Evolutionary conservation across 2,888 invertebrate species (phyloP), one percentile per base, ranked within the genome.

Genomic region (Lottia scabra): DNA sequence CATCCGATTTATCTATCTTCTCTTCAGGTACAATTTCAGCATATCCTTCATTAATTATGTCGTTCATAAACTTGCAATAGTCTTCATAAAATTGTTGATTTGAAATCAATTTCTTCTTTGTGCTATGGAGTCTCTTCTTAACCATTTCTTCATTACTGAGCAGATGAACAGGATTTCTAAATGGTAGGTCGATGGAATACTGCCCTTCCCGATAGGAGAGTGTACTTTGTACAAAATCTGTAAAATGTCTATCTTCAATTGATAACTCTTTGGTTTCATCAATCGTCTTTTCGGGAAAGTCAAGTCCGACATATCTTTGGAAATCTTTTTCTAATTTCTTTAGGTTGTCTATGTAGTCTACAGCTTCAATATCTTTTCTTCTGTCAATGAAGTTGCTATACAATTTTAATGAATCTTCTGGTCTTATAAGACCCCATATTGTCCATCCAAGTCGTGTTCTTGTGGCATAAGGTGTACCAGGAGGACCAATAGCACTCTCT

Each of bases 391-490:
- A 38, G 15, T 67, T 45, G 8, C 19, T 44, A 15, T 19, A n/a
- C 16, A 23, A 38, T 30, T 26, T 63, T 3, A 13, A 43, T 65
- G n/a, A 26, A 27, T 16, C 23, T n/a, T 16, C 23, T 12, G 16
- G 46, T 16, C 69, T 26, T 23, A 63, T 13, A 2, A 72, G n/a
- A 45, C 71, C 71, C 72, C 72, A 72, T n/a, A 70, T 63, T 12
- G 71, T 65, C 72, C 72, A 72, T 27, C 72, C 72, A n/a, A 72
- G 48, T 8, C 15, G 6, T 16, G 72, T 44, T 63, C 45, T 72
- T 8, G 46, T 30, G 19, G 44, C 69, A 64, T 72, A 70, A 19
- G 72, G 72, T 45, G 63, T 70, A 13, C 72, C 72, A 10, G 26
- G 27, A 19, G 72, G 72, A 23, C 72, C 72, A 27, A 70, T 70